Conservation (phyloP, 2,797 vertebrate species). For the Lycodopsis pacificus region DNA sequence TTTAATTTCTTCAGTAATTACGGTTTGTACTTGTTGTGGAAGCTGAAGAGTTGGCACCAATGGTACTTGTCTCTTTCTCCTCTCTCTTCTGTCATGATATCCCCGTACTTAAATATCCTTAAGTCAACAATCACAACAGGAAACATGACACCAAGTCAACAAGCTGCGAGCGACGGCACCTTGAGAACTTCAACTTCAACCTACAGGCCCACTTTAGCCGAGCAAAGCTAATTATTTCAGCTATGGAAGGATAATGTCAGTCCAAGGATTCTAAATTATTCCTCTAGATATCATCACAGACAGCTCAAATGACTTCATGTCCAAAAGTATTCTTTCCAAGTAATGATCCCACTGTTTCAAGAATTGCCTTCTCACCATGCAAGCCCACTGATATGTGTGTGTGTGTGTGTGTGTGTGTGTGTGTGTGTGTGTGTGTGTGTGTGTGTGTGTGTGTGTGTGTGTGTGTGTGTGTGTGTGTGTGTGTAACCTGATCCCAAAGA, state of each 20-base stretch:
- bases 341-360: constrained; percentile 40
- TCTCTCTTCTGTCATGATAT: constrained; percentile 12
- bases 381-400: constrained; percentile 6
- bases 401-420: constrained; percentile 14
- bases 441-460: constrained; percentile 9
- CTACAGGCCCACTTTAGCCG: not conserved
- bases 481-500: constrained; percentile 76
- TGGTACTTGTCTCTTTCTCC: not conserved
- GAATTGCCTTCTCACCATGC: constrained; percentile 30
- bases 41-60: not conserved
- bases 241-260: not conserved
- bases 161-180: not conserved
- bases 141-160: constrained; percentile 24
- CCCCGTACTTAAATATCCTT: constrained; percentile 40
- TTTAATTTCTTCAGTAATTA: not conserved
- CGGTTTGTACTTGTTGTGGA: no score
- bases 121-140: constrained; percentile 38
- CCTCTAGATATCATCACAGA: constrained; percentile 6
- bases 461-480: constrained; percentile 20
- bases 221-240: not conserved
- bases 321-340: constrained; percentile 39
- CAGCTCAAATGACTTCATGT: constrained; percentile 15
- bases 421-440: constrained; percentile 19
- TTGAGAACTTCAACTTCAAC: constrained; percentile 8
- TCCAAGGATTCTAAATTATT: not conserved